A percentile compares a stretch with the other conserved stretches of the same genome.
Evolutionary conservation across 2,113 vertebrate genomes (phyloP).

Genomic region (Siniperca knerii): DNA sequence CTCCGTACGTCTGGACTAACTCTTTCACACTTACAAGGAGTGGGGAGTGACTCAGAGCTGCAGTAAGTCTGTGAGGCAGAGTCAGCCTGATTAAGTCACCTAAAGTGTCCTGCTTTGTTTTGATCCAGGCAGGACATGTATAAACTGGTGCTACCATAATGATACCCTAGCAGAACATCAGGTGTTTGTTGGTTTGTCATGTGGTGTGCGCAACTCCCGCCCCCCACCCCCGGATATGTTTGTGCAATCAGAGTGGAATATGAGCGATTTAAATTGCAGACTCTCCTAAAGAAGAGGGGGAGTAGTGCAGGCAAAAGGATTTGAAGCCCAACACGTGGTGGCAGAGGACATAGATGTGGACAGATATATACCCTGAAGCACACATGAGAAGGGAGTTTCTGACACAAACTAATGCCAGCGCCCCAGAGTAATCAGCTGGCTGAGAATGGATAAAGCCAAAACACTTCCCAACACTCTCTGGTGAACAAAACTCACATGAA

Average conservation of each 20-base stretch:
- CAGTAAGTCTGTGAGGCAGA: constrained; percentile 41
- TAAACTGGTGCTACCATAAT: constrained; percentile 57
- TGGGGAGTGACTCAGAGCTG: constrained; percentile 59
- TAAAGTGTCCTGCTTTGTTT: constrained; percentile 56
- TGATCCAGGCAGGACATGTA: constrained; percentile 61
- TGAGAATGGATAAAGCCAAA: constrained; percentile 56
- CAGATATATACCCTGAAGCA: constrained; percentile 44
- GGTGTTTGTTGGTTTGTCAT: constrained; percentile 53
- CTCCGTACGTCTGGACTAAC: constrained; percentile 26
- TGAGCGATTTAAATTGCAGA: constrained; percentile 47
- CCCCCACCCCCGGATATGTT: constrained; percentile 26
- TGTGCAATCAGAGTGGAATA: constrained; percentile 61
- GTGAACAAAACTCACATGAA: constrained; percentile 68
- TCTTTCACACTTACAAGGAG: constrained; percentile 56
- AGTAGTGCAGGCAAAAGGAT: constrained; percentile 20
- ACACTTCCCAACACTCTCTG: constrained; percentile 51
- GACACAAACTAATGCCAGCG: constrained; percentile 48
- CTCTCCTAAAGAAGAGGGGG: background rate
- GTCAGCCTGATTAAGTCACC: constrained; percentile 64
- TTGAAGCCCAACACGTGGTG: constrained; percentile 53
- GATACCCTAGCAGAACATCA: constrained; percentile 57
- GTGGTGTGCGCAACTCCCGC: background rate
- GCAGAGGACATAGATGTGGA: constrained; percentile 46
- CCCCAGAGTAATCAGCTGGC: constrained; percentile 51
- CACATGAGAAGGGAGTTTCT: constrained; percentile 33